Base-by-base conservation (phyloP, 1,140 invertebrate genomes). In the Pissodes strobi region DNA sequence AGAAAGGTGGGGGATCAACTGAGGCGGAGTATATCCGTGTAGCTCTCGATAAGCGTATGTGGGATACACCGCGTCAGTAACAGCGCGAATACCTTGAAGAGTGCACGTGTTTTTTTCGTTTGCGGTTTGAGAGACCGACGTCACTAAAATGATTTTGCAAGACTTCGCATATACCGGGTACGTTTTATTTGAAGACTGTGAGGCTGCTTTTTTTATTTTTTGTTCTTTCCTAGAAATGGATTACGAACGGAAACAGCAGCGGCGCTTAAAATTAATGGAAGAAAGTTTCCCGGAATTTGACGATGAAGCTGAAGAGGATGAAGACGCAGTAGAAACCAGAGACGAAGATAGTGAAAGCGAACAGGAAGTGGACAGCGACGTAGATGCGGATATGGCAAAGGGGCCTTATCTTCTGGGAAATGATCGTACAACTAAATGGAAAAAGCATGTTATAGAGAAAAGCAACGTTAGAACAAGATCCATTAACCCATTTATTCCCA, bases 171-270 rank as follows among this genome's bases (percentile, higher is more conserved):
- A n/a, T n/a, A n/a, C n/a, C n/a, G n/a, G n/a, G n/a, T n/a, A n/a
- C n/a, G n/a, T n/a, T n/a, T n/a, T n/a, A n/a, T n/a, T n/a, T n/a
- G n/a, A n/a, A n/a, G n/a, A n/a, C n/a, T n/a, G 18, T n/a, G n/a
- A n/a, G n/a, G 15, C 13, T 15, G 6, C 41, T 45, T 9, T 45
- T 9, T 6, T 9, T 15, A 45, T 8, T 15, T 9, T 45, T 15
- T 8, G 41, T 45, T 45, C 6, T 45, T 45, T 45, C n/a, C n/a
- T 45, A 19, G 41, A 6, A 45, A 45, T 45, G 18, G 41, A 19
- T 45, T 45, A 9, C 13, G 41, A 45, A 19, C 5, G 13, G 41
- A 13, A 45, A 15, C 41, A 45, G 13, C n/a, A 15, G 18, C 8
- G 41, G 8, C 15, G 5, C 5, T 9, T 19, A 45, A 45, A 45